Percentiles rank a stretch among this genome's conserved stretches.
Conservation (phyloP, 2,113 vertebrate species). For the Marmota monax region DNA sequence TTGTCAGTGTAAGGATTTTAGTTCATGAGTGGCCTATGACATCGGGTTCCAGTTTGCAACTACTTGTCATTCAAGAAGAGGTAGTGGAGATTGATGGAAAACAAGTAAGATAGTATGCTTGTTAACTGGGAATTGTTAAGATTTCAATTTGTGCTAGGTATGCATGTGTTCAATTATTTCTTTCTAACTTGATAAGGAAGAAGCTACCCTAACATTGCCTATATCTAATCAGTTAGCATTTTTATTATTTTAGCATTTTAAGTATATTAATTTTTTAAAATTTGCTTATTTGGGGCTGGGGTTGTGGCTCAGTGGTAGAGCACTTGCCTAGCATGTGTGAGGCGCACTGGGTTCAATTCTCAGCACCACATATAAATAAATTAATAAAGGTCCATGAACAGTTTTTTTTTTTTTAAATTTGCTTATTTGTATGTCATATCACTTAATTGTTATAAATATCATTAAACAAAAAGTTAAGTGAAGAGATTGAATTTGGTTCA, state of each 20-base stretch:
- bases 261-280: background rate
- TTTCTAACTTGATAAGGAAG: slow-evolving; percentile 48
- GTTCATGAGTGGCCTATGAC: slow-evolving; percentile 92
- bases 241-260: slow-evolving; percentile 18
- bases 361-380: no score
- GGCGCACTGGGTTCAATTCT: no score
- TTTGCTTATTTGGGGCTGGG: background rate
- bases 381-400: no score
- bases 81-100: slow-evolving; percentile 94
- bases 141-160: background rate
- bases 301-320: no score
- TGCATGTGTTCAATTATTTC: background rate
- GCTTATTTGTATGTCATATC: background rate
- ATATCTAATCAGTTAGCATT: background rate
- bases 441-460: slow-evolving; percentile 7
- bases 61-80: slow-evolving; percentile 94
- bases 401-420: background rate
- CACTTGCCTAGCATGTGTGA: no score
- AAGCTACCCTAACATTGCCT: background rate
- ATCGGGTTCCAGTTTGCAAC: slow-evolving; percentile 89
- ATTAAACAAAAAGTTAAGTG: background rate
- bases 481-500: background rate
- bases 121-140: background rate
- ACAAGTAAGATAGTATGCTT: slow-evolving; percentile 87
- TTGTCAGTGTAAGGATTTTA: slow-evolving; percentile 93